Base-by-base conservation (phyloP, 2,888 invertebrate genomes). In the Andrena haemorrhoa region DNA sequence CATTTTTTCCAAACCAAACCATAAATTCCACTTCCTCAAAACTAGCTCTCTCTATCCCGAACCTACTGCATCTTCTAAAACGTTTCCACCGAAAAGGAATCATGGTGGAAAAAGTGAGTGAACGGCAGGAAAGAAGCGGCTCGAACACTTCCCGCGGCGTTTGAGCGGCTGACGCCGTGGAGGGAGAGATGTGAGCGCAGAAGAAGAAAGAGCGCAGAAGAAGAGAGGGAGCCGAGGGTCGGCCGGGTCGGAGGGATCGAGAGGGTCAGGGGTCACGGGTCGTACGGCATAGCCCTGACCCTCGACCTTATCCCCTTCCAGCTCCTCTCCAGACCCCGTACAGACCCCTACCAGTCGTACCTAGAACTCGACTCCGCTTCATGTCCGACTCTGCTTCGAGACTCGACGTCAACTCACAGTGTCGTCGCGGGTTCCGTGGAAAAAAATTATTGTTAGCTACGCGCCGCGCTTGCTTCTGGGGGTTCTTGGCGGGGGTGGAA, bases 261-360 rank as follows among this genome's bases (percentile, higher is more conserved):
- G 90, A 88, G 91, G 90, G 91, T 92, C 92, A 89, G 77, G 89
- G 92, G 93, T 93, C 91, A 89, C 88, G 90, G 92, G 91, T 91
- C 92, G 90, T 92, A 90, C 91, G 90, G 90, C 91, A 91, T 91
- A 93, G 92, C 93, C 93, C 91, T 93, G 93, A 93, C 93, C 90
- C 86, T 84, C 86, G 87, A 88, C 89, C 85, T 88, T 87, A 83
- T 89, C 87, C 84, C 88, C 87, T 84, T 82, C 87, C 86, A 81
- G 74, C 72, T 80, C 74, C 72, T 75, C 75, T 53, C 86, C 78
- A 86, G 86, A 86, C 86, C 83, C 78, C 83, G 79, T 64, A 74
- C 78, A 79, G 86, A 84, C 82, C 88, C 87, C 88, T 88, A 84
- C 88, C 88, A 85, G 77, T 72, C 82, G 75, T 86, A 88, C 88